These are phyloP conservation scores for Marcusenius ussheri DNA, from an alignment of 2,113 vertebrate genomes.

Conservation along the genomic window DNA sequence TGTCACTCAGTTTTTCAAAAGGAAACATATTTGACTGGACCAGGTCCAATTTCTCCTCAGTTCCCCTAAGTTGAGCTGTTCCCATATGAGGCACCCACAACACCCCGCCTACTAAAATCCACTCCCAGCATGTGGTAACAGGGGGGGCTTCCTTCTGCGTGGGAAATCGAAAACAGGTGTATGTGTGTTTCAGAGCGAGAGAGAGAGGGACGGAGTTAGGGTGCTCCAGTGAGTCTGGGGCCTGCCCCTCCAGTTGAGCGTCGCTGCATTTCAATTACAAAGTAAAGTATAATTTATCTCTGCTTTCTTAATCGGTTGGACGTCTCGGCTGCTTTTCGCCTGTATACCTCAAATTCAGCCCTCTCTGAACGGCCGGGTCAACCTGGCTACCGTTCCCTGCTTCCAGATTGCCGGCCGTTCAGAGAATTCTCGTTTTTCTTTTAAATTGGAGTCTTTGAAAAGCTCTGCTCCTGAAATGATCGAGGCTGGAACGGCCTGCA, in stretches of 20 bases:
- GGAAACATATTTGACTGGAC: background rate
- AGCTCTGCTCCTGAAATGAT: background rate
- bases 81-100: background rate
- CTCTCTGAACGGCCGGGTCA: background rate
- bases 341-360: background rate
- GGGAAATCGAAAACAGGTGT: conserved; percentile 1
- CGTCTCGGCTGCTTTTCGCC: background rate
- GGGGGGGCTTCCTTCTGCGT: background rate
- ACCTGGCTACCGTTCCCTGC: background rate
- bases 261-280: background rate
- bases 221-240: background rate
- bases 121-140: background rate
- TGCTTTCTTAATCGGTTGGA: background rate
- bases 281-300: background rate
- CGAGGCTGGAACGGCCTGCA: background rate
- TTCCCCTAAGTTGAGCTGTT: background rate
- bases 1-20: background rate
- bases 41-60: background rate
- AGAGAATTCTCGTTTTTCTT: background rate
- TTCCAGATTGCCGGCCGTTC: background rate
- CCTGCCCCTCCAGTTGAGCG: background rate
- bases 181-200: conserved; percentile 12
- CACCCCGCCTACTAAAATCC: background rate
- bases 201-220: background rate
- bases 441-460: background rate